Conservation (phyloP, 1,140 invertebrate genomes). For the Polypedilum vanderplanki region DNA sequence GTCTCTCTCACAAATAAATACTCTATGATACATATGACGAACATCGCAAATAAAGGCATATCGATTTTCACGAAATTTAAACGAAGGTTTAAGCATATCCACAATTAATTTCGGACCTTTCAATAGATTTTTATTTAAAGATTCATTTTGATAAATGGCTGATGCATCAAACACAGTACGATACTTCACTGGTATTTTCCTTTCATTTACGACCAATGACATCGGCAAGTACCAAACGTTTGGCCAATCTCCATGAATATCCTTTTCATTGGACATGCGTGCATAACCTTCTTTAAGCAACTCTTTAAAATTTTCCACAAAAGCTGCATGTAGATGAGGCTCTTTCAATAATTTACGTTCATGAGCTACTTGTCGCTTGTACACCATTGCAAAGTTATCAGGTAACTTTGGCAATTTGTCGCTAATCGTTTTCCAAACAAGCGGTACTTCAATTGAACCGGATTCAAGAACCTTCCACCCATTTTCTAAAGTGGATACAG, state of each 20-base stretch:
- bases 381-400: background rate
- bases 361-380: background rate
- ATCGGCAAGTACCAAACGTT: background rate
- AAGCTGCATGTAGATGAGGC: background rate
- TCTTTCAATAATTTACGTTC: background rate
- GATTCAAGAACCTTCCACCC: background rate
- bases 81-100: background rate
- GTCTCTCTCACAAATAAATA: background rate
- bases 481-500: background rate
- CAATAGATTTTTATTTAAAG: background rate
- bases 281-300: background rate
- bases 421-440: background rate
- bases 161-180: background rate
- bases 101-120: background rate
- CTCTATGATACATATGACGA: background rate
- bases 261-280: background rate
- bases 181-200: background rate
- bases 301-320: background rate
- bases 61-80: background rate
- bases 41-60: background rate
- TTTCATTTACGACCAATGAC: background rate
- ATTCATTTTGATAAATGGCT: background rate
- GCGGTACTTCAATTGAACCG: background rate
- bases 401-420: background rate
- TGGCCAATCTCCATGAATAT: background rate